Conservation (phyloP, 2,113 vertebrate species). For the Felis chaus region DNA sequence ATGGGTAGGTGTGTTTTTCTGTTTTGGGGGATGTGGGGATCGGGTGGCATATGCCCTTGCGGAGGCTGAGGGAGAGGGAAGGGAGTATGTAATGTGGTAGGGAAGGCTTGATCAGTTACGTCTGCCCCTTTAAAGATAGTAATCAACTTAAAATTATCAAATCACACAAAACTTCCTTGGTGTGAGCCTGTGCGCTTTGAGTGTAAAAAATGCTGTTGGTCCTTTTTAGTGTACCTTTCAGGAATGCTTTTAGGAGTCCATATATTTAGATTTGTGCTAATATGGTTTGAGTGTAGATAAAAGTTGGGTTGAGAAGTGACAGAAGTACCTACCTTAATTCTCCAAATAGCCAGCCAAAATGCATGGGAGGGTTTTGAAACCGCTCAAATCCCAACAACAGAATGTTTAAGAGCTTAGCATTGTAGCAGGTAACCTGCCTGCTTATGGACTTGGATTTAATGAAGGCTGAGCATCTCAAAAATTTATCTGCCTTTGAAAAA, state of each 20-base stretch:
- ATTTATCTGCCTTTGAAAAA: not conserved
- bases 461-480: not conserved
- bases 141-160: constrained; percentile 40
- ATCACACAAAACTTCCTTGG: not conserved
- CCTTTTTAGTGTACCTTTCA: constrained; percentile 18
- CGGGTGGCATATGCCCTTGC: not conserved
- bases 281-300: not conserved
- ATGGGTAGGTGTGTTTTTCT: not conserved
- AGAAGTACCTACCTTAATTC: not conserved
- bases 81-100: not conserved
- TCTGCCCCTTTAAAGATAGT: constrained; percentile 25
- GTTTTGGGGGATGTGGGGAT: not conserved
- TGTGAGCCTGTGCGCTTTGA: constrained; percentile 28
- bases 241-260: constrained; percentile 23
- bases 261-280: constrained; percentile 39
- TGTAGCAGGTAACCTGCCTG: not conserved
- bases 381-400: not conserved
- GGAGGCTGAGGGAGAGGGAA: not conserved
- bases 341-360: constrained; percentile 25
- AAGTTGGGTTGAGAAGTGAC: constrained; percentile 10
- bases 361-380: not conserved
- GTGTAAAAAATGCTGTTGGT: not conserved
- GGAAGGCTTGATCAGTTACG: not conserved
- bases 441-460: not conserved
- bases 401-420: not conserved